These are phyloP conservation scores for Ceyx cyanopectus DNA, from an alignment of 2,113 vertebrate species.

Conservation along the genomic window DNA sequence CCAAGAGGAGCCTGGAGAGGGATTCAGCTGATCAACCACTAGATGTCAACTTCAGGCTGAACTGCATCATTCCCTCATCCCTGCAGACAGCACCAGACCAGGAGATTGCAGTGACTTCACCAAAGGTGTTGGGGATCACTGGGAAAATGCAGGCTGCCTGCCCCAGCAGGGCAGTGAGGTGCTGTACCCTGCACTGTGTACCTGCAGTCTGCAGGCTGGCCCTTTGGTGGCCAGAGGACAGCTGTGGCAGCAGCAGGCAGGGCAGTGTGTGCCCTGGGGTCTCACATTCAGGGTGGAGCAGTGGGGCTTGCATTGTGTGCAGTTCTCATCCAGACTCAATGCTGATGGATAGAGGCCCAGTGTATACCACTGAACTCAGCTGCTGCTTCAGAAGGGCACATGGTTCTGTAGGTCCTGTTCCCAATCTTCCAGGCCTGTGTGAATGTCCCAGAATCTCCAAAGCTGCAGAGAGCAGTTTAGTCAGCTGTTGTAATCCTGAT, in stretches of 20 bases:
- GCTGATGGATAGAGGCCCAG: not conserved
- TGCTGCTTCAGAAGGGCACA: not conserved
- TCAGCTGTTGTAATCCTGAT: not conserved
- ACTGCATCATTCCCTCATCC: not conserved
- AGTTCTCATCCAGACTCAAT: not conserved
- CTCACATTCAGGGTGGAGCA: rapidly evolving
- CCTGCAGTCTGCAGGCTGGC: rapidly evolving
- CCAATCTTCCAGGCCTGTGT: not conserved
- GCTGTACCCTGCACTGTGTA: not conserved
- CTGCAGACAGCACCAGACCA: rapidly evolving
- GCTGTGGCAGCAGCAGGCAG: not conserved
- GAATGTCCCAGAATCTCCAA: not conserved
- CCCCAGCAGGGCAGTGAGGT: not conserved
- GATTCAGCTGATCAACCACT: not conserved
- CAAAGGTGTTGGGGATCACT: not conserved
- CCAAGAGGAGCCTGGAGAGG: not conserved
- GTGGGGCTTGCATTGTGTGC: rapidly evolving
- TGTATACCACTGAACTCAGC: not conserved
- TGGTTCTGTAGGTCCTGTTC: not conserved
- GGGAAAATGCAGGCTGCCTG: not conserved
- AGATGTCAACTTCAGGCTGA: not conserved
- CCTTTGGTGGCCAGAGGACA: not conserved
- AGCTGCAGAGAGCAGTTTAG: not conserved
- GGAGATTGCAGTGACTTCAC: not conserved
- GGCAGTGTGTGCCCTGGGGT: not conserved